phyloP scores from a whole-genome alignment of 2,888 invertebrate genomes.

The Quadroppia sp. region DNA sequence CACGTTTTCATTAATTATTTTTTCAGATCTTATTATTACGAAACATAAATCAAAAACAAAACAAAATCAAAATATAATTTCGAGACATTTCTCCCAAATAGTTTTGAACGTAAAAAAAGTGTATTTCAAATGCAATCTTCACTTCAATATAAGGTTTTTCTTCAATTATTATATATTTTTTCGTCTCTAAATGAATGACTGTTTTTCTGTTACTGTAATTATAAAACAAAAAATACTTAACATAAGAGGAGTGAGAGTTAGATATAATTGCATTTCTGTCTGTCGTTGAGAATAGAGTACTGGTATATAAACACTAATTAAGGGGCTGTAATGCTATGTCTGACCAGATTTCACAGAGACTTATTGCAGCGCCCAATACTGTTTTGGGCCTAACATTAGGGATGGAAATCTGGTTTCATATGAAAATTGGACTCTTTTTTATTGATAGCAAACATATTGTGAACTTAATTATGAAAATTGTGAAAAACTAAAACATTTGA shows the following conservation, averaged over 20 bases:
- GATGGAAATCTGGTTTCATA: neutral
- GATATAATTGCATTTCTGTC: constrained; percentile 17
- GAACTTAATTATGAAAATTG: constrained; percentile 20
- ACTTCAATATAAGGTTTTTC: no score
- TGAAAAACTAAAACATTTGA: constrained; percentile 12
- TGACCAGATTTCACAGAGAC: neutral
- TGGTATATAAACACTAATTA: neutral
- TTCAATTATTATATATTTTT: no score
- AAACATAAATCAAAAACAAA: constrained; percentile 15
- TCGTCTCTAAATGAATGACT: no score
- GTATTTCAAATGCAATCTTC: no score
- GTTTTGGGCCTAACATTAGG: no score
- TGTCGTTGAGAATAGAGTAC: neutral
- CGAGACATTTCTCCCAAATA: neutral
- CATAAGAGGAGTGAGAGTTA: neutral
- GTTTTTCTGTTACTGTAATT: no score
- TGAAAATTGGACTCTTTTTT: neutral
- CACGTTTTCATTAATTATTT: constrained; percentile 34
- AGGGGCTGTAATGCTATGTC: neutral
- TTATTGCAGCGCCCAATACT: no score
- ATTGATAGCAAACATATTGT: neutral
- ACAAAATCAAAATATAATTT: neutral
- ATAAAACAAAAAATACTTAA: no score
- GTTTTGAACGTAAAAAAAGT: neutral
- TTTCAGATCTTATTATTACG: constrained; percentile 10